phyloP scores from a whole-genome alignment of 2,888 invertebrate genomes.

The Mythimna lalbum region DNA sequence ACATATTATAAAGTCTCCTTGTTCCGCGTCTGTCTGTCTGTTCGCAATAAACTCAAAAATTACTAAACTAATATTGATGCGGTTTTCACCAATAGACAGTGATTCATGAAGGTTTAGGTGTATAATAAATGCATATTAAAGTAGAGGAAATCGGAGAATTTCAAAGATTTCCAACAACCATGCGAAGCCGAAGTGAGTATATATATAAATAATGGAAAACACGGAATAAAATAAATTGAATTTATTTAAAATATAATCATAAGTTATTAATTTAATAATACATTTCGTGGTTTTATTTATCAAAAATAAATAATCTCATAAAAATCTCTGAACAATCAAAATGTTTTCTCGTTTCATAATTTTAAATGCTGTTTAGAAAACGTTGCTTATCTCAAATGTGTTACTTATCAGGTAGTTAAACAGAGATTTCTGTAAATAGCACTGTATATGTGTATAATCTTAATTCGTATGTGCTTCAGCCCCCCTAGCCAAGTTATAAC shows the following conservation, averaged over 20 bases:
- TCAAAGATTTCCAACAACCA: too few species aligned
- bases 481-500: too few species aligned
- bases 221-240: constrained; percentile 22
- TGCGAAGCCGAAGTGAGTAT: too few species aligned
- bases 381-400: background rate
- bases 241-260: constrained; percentile 55
- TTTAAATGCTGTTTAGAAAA: background rate
- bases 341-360: background rate
- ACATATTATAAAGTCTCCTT: too few species aligned
- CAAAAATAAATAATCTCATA: constrained; percentile 16
- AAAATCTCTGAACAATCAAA: background rate
- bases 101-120: too few species aligned
- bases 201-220: background rate
- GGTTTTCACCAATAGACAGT: too few species aligned
- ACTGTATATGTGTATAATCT: background rate
- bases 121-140: too few species aligned
- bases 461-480: constrained; percentile 46
- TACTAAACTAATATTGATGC: too few species aligned
- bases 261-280: constrained; percentile 37
- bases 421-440: background rate
- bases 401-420: background rate
- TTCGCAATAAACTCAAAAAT: too few species aligned
- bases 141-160: too few species aligned
- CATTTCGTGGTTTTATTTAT: constrained; percentile 12
- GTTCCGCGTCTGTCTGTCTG: too few species aligned